Conservation (phyloP, 2,113 vertebrate species). For the Oriolus oriolus region DNA sequence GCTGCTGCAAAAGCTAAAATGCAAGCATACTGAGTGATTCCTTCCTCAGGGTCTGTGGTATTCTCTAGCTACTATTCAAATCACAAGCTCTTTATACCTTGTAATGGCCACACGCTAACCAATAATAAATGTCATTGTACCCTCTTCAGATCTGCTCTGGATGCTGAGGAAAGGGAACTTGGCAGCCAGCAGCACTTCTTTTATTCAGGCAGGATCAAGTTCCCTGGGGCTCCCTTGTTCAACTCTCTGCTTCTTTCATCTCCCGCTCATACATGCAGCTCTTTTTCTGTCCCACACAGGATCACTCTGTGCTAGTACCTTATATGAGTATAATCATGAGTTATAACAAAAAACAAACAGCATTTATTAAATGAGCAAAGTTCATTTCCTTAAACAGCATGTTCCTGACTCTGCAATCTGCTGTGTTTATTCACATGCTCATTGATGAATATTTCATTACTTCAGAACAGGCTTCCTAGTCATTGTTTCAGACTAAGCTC, state of each 20-base stretch:
- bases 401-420: not conserved
- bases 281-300: not conserved
- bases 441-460: slow-evolving; percentile 7
- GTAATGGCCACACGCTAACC: not conserved
- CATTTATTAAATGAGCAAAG: slow-evolving; percentile 20
- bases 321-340: not conserved
- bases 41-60: not conserved
- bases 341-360: not conserved
- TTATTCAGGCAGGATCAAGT: not conserved
- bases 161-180: not conserved
- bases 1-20: not conserved
- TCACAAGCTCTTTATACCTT: not conserved
- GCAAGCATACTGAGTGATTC: not conserved
- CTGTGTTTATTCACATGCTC: not conserved
- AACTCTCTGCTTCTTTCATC: not conserved
- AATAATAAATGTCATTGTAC: not conserved
- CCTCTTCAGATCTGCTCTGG: not conserved
- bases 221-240: not conserved
- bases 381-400: not conserved
- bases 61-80: not conserved
- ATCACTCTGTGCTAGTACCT: not conserved
- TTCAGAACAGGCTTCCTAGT: not conserved
- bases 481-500: not conserved
- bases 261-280: not conserved
- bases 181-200: not conserved